These are phyloP conservation scores for Lucilia cuprina DNA, from an alignment of 1,140 invertebrate species.

Conservation along the genomic window DNA sequence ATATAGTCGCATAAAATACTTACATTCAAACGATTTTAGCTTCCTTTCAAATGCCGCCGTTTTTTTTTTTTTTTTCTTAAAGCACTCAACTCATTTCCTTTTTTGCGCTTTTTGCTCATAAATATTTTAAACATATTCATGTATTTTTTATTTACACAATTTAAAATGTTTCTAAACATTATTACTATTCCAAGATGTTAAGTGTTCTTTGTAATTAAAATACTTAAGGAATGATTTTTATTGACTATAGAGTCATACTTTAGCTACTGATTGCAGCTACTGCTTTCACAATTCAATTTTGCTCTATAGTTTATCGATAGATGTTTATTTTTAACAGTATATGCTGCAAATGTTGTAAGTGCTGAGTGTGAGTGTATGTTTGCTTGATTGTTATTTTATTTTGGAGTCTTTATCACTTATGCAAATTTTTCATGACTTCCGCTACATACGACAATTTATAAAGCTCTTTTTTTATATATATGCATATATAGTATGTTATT, in stretches of 20 bases:
- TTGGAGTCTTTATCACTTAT: not conserved
- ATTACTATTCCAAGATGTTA: not conserved
- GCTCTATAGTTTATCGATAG: not conserved
- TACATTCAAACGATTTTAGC: too few relatives aligned
- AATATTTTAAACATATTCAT: not conserved
- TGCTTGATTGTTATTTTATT: not conserved
- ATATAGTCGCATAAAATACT: too few relatives aligned
- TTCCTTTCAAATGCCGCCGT: too few relatives aligned
- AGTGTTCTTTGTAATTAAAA: conserved; percentile 8
- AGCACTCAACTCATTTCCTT: too few relatives aligned
- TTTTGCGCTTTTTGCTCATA: not conserved
- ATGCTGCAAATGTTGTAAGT: not conserved
- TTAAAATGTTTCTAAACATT: not conserved
- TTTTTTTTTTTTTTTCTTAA: too few relatives aligned
- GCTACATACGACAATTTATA: not conserved
- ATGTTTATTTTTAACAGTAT: not conserved
- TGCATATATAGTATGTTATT: not conserved
- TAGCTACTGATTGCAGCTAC: not conserved
- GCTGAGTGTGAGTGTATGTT: too few relatives aligned
- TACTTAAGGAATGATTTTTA: not conserved
- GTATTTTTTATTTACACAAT: not conserved
- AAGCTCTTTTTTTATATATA: not conserved
- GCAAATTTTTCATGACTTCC: conserved; percentile 10
- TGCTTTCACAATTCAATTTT: not conserved
- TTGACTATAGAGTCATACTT: not conserved